phyloP scores from a whole-genome alignment of 2,113 vertebrate genomes.

The Ceyx melanurus region DNA sequence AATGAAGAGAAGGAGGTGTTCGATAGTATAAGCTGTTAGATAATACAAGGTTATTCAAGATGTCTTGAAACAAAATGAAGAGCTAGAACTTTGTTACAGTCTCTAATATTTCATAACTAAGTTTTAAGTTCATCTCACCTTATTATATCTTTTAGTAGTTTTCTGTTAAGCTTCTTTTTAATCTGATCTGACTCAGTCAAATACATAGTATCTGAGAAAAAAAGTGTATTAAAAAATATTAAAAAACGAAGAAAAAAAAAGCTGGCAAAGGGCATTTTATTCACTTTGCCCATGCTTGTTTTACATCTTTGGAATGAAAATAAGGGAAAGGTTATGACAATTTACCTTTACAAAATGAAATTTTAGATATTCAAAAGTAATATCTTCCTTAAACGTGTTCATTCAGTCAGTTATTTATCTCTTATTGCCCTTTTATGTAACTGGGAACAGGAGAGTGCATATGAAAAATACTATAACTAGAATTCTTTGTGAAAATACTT shows the following conservation, averaged over 20 bases:
- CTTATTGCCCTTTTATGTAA: background rate
- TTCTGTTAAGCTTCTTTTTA: background rate
- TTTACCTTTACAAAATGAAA: background rate
- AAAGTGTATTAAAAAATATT: accelerated
- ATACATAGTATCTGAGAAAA: background rate
- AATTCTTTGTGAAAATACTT: background rate
- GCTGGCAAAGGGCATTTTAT: background rate
- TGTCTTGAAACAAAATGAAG: background rate
- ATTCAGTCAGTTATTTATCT: background rate
- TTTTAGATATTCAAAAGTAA: background rate
- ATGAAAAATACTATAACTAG: background rate
- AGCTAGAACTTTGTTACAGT: background rate
- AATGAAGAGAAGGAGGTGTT: background rate
- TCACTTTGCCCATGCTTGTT: background rate
- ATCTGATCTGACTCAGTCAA: background rate
- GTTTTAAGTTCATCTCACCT: background rate
- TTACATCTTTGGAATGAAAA: background rate
- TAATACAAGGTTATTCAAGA: background rate
- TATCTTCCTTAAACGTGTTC: background rate
- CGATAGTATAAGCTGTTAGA: background rate
- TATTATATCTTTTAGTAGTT: background rate
- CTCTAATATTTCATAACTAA: background rate
- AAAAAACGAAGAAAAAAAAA: background rate
- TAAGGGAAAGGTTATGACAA: background rate
- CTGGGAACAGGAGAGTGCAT: background rate